Conservation (phyloP, 2,888 invertebrate genomes). For the Orchesellides sinensis region DNA sequence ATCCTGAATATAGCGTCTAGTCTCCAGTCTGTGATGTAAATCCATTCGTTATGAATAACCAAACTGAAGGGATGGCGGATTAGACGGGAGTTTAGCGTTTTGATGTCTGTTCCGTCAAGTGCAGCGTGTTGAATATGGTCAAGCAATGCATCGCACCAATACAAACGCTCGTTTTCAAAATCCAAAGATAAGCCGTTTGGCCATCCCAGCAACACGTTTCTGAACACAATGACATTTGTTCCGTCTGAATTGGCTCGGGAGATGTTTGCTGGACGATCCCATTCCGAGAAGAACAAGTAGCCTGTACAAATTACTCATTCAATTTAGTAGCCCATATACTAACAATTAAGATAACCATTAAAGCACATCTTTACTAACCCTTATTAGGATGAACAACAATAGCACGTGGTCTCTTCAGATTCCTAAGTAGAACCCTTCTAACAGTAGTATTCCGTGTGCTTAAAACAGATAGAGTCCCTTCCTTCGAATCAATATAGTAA, state of each 20-base stretch:
- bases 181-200: conserved; percentile 98
- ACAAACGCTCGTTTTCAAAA: conserved; percentile 89
- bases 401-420: conserved; percentile 94
- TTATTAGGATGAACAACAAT: conserved; percentile 98
- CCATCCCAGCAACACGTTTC: conserved; percentile 95
- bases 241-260: conserved; percentile 95
- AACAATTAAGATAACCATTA: conserved; percentile 60
- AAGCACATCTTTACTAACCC: conserved; percentile 80
- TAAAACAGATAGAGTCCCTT: conserved; percentile 95
- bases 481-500: conserved; percentile 95
- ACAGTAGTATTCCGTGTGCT: conserved; percentile 91
- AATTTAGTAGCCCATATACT: not conserved
- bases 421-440: conserved; percentile 88
- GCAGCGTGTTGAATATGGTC: conserved; percentile 97
- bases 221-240: conserved; percentile 89
- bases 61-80: conserved; percentile 95
- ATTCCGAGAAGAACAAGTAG: conserved; percentile 96
- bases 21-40: conserved; percentile 99
- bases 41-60: conserved; percentile 90
- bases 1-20: conserved; percentile 94
- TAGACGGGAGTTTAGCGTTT: conserved; percentile 90
- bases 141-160: conserved; percentile 97
- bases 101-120: conserved; percentile 93
- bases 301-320: too few species aligned
- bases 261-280: conserved; percentile 97